Conservation (phyloP, 2,797 vertebrate species). For the Semaprochilodus insignis region DNA sequence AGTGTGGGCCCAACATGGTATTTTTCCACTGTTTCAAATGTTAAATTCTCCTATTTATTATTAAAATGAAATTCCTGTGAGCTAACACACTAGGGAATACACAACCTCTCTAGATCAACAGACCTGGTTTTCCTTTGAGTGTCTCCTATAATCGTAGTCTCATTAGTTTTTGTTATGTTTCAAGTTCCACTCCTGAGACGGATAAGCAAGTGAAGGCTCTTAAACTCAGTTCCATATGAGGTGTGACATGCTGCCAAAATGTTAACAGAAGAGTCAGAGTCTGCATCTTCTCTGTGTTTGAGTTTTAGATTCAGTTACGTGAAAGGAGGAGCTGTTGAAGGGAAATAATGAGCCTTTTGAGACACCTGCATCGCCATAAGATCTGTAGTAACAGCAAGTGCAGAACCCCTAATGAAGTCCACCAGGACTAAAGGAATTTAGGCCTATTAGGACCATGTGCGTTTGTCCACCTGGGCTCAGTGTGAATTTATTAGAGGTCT, state of each 20-base stretch:
- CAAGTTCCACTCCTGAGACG: background rate
- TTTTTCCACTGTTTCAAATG: background rate
- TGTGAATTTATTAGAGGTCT: background rate
- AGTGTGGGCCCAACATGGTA: too few relatives aligned
- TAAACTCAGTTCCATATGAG: background rate
- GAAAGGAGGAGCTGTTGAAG: constrained; percentile 1
- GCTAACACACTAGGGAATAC: background rate
- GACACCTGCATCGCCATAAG: constrained; percentile 1
- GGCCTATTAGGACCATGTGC: background rate
- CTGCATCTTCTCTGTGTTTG: background rate
- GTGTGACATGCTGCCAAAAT: background rate
- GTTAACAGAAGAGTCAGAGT: background rate
- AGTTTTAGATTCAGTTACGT: background rate
- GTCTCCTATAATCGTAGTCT: background rate
- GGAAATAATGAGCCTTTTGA: background rate
- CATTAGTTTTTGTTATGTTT: background rate
- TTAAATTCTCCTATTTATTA: background rate
- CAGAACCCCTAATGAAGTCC: constrained; percentile 7
- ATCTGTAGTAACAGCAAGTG: background rate
- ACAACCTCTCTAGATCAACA: background rate
- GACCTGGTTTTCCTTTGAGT: background rate
- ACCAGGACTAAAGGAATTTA: background rate
- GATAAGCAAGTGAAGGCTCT: background rate
- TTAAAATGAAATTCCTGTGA: background rate
- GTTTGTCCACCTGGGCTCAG: background rate